phyloP scores from a whole-genome alignment of 1,140 invertebrate genomes.

The Hyles euphorbiae region DNA sequence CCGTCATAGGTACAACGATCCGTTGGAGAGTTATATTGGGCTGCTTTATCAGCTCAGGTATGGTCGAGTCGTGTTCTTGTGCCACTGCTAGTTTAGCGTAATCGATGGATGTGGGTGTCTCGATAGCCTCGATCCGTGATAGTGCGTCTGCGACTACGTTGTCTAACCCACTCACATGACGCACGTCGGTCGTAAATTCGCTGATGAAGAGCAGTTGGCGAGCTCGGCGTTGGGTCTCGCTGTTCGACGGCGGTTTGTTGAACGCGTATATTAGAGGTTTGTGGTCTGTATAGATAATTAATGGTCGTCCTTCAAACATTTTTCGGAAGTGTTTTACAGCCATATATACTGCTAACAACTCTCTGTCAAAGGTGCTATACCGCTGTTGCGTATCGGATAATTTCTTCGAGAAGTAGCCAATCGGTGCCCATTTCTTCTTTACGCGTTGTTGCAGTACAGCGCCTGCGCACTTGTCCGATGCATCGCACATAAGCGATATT shows the following conservation, averaged over 20 bases:
- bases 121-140: slow-evolving; percentile 2
- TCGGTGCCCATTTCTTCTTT: slow-evolving; percentile 8
- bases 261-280: slow-evolving; percentile 6
- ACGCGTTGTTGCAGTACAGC: slow-evolving; percentile 15
- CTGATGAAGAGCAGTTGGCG: slow-evolving; percentile 7
- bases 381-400: slow-evolving; percentile 8
- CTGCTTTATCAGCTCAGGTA: background rate
- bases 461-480: slow-evolving; percentile 5
- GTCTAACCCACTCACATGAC: background rate
- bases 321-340: slow-evolving; percentile 4
- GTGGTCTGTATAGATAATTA: slow-evolving; percentile 8
- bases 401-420: slow-evolving; percentile 13
- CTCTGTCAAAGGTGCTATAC: slow-evolving; percentile 11
- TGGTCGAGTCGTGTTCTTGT: background rate
- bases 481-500: slow-evolving; percentile 5
- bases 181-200: slow-evolving; percentile 9
- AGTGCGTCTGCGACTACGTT: slow-evolving; percentile 3
- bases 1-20: slow-evolving; percentile 2
- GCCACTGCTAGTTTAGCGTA: background rate
- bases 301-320: slow-evolving; percentile 8
- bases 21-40: background rate
- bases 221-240: slow-evolving; percentile 5
- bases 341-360: slow-evolving; percentile 15
- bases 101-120: background rate
- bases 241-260: background rate